Conservation (phyloP, 2,888 invertebrate genomes). For the Drosophila nigritarsus region DNA sequence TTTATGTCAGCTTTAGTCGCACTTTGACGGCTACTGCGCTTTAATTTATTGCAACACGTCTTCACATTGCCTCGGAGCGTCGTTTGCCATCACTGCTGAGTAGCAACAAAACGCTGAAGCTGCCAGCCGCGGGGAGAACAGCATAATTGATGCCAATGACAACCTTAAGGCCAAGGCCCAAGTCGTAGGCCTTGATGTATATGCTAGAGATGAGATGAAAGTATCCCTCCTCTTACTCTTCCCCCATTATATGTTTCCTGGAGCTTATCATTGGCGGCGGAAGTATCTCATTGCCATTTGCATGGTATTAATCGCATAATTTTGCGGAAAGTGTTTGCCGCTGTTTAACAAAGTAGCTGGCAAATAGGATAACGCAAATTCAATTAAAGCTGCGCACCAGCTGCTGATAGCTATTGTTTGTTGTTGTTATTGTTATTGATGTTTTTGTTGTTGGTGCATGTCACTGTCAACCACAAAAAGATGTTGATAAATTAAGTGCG, state of each 20-base stretch:
- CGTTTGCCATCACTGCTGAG: slow-evolving; percentile 58
- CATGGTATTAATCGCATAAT: slow-evolving; percentile 59
- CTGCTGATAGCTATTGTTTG: slow-evolving; percentile 2
- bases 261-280: slow-evolving; percentile 29
- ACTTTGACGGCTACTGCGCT: slow-evolving; percentile 49
- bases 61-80: slow-evolving; percentile 46
- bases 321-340: slow-evolving; percentile 42
- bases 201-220: slow-evolving; percentile 15
- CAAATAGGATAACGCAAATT: slow-evolving; percentile 55
- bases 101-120: slow-evolving; percentile 50
- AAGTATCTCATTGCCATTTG: slow-evolving; percentile 52
- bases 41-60: slow-evolving; percentile 68
- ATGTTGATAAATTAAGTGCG: slow-evolving; percentile 70
- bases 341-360: slow-evolving; percentile 47
- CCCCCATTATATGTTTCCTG: neutral
- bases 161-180: slow-evolving; percentile 16
- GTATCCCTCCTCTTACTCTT: neutral
- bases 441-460: slow-evolving; percentile 32
- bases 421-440: slow-evolving; percentile 4
- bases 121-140: slow-evolving; percentile 31
- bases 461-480: slow-evolving; percentile 63
- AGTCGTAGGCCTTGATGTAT: slow-evolving; percentile 28
- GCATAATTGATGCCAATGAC: slow-evolving; percentile 66
- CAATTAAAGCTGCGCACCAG: slow-evolving; percentile 57
- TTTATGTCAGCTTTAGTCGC: slow-evolving; percentile 49